Percentiles rank a stretch among this genome's conserved stretches.
Evolutionary conservation across 2,888 invertebrate species (phyloP).

Genomic region (Agrochola litura): DNA sequence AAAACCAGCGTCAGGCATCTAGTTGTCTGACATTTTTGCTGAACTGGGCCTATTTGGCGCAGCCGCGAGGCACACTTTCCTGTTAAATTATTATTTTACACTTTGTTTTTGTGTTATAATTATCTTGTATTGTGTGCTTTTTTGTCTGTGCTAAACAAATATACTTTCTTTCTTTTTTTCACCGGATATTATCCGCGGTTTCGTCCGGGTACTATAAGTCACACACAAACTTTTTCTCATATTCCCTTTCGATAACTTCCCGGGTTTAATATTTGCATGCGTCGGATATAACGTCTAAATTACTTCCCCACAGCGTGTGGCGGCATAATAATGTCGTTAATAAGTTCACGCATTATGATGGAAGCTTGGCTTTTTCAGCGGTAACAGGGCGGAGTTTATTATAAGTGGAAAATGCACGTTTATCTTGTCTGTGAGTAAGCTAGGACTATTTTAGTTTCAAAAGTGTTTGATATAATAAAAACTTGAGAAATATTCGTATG

Average conservation of each 20-base stretch:
- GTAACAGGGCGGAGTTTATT: background rate
- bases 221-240: conserved; percentile 16
- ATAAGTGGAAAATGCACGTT: conserved; percentile 1
- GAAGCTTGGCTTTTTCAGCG: conserved; percentile 22
- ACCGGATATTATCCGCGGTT: background rate
- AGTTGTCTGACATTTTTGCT: too few relatives aligned
- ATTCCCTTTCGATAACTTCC: conserved; percentile 29
- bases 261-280: conserved; percentile 38
- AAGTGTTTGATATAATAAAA: background rate
- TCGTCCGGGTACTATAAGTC: background rate
- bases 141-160: too few relatives aligned
- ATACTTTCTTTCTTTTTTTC: too few relatives aligned
- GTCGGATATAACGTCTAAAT: conserved; percentile 36
- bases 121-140: too few relatives aligned
- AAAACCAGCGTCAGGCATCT: too few relatives aligned
- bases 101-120: too few relatives aligned
- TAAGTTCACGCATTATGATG: conserved; percentile 32
- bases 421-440: background rate
- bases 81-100: too few relatives aligned
- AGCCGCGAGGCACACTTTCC: too few relatives aligned
- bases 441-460: background rate
- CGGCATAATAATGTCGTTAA: conserved; percentile 45
- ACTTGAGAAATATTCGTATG: background rate
- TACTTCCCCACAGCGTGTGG: conserved; percentile 37
- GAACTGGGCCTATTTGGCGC: too few relatives aligned